Conservation (phyloP, 2,113 vertebrate genomes). For the Pachyramphus minor region DNA sequence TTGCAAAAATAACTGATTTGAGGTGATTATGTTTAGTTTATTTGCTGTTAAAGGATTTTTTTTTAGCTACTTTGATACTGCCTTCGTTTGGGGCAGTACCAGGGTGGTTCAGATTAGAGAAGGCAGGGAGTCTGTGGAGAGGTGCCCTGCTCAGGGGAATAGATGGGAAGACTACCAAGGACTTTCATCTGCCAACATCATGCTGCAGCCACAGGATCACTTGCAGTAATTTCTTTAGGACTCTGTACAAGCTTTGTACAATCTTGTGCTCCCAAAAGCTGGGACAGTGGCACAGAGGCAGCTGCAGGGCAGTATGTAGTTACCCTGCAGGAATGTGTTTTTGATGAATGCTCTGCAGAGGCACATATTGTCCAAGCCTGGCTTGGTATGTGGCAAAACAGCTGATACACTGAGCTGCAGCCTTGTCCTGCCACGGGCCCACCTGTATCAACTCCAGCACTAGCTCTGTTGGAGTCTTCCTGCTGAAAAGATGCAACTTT, state of each 20-base stretch:
- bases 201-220: background rate
- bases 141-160: background rate
- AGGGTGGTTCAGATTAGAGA: background rate
- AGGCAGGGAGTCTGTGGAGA: background rate
- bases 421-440: background rate
- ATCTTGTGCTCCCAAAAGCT: background rate
- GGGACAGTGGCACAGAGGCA: background rate
- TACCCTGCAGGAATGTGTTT: accelerated
- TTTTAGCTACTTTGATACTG: background rate
- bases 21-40: background rate
- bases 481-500: background rate
- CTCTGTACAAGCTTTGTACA: background rate
- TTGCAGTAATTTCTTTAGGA: background rate
- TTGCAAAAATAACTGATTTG: background rate
- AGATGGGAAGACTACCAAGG: background rate
- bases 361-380: background rate
- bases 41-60: background rate
- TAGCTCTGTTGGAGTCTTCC: background rate
- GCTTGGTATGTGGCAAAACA: accelerated
- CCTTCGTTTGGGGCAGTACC: background rate
- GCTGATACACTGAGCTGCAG: background rate
- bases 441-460: background rate
- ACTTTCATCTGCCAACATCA: background rate
- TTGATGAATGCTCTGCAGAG: background rate
- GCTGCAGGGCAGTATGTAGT: accelerated